phyloP scores from a whole-genome alignment of 2,797 vertebrate genomes.

The Ispidina lecontei region DNA sequence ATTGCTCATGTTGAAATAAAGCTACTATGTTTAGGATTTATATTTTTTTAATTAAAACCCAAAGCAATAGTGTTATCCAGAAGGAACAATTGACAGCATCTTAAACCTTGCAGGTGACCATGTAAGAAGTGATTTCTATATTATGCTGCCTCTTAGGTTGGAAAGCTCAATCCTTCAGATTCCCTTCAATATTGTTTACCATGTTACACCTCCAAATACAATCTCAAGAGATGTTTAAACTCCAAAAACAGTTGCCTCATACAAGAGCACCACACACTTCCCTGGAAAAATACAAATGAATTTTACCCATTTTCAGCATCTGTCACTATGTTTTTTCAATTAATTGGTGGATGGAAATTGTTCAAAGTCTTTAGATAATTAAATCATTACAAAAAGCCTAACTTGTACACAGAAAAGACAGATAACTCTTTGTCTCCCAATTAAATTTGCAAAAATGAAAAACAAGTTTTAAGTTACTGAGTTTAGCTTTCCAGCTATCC shows the following conservation, averaged over 20 bases:
- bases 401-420: background rate
- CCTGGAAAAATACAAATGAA: background rate
- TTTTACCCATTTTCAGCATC: background rate
- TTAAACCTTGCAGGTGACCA: background rate
- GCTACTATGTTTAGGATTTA: background rate
- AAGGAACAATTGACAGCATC: background rate
- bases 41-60: too few relatives aligned
- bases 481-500: background rate
- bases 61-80: background rate
- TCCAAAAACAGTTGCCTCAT: background rate
- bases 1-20: background rate
- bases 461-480: background rate
- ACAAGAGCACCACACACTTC: background rate
- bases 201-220: background rate
- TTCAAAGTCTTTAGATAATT: background rate
- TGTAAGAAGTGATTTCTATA: background rate
- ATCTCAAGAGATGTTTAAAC: background rate
- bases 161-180: background rate
- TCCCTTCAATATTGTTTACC: background rate
- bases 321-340: background rate
- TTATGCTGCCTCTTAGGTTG: background rate
- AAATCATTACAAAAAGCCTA: background rate
- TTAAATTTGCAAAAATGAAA: background rate
- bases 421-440: background rate
- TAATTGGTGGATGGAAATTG: background rate